Conservation (phyloP, 2,797 vertebrate species). For the Sylvia borin region DNA sequence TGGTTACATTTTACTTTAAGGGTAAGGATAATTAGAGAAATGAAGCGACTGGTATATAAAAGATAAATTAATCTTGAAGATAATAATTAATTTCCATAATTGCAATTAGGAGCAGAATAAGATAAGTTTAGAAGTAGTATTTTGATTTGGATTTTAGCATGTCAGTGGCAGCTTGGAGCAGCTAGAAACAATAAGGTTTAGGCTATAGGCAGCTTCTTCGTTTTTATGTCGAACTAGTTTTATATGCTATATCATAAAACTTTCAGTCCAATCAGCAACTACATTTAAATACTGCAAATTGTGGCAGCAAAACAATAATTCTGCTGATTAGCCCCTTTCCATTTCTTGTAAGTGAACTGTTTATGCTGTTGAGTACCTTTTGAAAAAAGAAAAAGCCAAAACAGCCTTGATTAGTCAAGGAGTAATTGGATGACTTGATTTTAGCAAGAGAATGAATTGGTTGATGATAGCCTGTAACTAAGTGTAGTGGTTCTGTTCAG, state of each 20-base stretch:
- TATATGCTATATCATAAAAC: conserved; percentile 87
- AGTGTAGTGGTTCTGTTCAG: conserved; percentile 91
- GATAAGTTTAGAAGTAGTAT: neutral
- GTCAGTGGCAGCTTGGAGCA: neutral
- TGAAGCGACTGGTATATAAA: neutral
- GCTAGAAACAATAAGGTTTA: conserved; percentile 37
- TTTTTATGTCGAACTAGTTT: conserved; percentile 81
- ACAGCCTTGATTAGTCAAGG: conserved; percentile 99
- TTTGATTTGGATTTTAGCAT: neutral
- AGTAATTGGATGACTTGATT: conserved; percentile 99
- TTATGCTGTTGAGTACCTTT: conserved; percentile 99
- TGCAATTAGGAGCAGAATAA: conserved; percentile 7
- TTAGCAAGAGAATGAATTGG: conserved; percentile 95
- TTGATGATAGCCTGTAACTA: conserved; percentile 96
- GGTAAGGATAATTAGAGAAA: conserved; percentile 17
- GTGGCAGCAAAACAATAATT: conserved; percentile 99
- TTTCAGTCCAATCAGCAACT: conserved; percentile 99
- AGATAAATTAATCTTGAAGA: conserved; percentile 17
- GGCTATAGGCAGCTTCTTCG: conserved; percentile 55
- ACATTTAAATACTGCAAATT: conserved; percentile 99
- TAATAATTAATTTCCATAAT: conserved; percentile 34
- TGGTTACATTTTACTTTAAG: neutral
- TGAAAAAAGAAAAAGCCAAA: conserved; percentile 99
- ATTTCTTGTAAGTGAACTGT: conserved; percentile 99
- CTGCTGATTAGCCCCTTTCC: conserved; percentile 99